Evolutionary conservation across 2,113 vertebrate species (phyloP), one percentile per base, ranked within the genome.

Genomic region (Ceuthmochares aereus): DNA sequence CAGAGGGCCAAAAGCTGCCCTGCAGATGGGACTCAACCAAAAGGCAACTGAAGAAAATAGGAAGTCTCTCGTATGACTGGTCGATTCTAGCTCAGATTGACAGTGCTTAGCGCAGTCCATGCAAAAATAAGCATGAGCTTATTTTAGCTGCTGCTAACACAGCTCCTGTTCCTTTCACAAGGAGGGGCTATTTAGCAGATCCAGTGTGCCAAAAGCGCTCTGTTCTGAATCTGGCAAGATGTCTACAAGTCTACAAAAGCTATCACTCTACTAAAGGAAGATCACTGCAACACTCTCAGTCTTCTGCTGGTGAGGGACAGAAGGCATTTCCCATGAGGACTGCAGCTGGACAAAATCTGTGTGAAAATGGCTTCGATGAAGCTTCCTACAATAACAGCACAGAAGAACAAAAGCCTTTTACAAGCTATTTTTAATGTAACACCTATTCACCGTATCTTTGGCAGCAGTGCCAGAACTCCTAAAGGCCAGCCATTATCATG

Each of bases 391-490:
- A 25, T 47, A 92, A 84, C 21, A 85, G 69, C 62, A 49, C 7
- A 60, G 62, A 60, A 91, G 32, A 68, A 91, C 63, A 90, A 83
- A 94, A 82, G 60, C 72, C 58, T 83, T 95, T 85, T 69, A 59
- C 34, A 84, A 60, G 88, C 77, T 77, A 69, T 93, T 93, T 94
- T 91, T 84, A 92, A 83, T 21, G 56, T 54, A 87, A 56, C 52
- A 90, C 56, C 60, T 77, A 93, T 94, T 88, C 75, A 90, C 52
- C 13, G 2, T 90, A 88, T 87, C 90, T 93, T 83, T 75, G 87
- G 77, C 77, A 95, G 94, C 91, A 83, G n/a, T 58, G 54, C 60
- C 54, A 80, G 49, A 79, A 92, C 49, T 60, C 74, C 72, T 84
- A 84, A 93, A 95, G 87, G 87, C 75, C 34, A 55, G 45, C 40